These are phyloP conservation scores for Agrochola lota DNA, from an alignment of 2,888 invertebrate genomes.

Conservation along the genomic window DNA sequence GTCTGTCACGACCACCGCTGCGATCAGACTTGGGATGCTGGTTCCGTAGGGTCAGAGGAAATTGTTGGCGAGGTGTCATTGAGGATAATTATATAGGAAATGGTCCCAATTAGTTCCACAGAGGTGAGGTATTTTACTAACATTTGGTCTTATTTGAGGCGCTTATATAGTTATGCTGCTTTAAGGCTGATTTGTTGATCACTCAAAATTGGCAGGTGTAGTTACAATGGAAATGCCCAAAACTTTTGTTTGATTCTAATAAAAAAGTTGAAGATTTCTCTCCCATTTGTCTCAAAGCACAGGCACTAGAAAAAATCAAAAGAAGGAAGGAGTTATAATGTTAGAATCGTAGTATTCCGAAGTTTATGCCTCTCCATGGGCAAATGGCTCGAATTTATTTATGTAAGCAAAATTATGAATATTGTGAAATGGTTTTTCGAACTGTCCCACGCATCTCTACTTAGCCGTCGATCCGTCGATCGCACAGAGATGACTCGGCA, in stretches of 20 bases:
- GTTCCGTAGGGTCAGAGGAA: slow-evolving; percentile 47
- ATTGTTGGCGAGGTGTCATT: neutral
- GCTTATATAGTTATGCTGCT: neutral
- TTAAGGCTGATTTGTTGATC: neutral
- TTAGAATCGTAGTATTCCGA: neutral
- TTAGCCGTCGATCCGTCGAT: slow-evolving; percentile 34
- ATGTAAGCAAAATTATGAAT: neutral
- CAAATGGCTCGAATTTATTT: neutral
- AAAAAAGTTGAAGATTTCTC: no score
- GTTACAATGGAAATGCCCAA: neutral
- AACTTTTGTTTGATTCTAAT: neutral
- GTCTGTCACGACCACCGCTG: slow-evolving; percentile 62
- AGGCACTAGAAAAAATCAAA: neutral
- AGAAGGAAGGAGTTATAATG: no score
- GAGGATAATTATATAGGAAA: neutral
- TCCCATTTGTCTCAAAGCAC: neutral
- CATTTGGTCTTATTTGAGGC: neutral
- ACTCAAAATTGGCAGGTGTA: neutral
- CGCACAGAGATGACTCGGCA: slow-evolving; percentile 77
- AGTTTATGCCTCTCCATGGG: neutral
- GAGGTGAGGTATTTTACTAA: neutral
- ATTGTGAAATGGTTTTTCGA: slow-evolving; percentile 33
- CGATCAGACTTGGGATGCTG: neutral
- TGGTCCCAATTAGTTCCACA: neutral
- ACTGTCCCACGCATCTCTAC: slow-evolving; percentile 49